Conservation (phyloP, 2,113 vertebrate species). For the Craseonycteris thonglongyai region DNA sequence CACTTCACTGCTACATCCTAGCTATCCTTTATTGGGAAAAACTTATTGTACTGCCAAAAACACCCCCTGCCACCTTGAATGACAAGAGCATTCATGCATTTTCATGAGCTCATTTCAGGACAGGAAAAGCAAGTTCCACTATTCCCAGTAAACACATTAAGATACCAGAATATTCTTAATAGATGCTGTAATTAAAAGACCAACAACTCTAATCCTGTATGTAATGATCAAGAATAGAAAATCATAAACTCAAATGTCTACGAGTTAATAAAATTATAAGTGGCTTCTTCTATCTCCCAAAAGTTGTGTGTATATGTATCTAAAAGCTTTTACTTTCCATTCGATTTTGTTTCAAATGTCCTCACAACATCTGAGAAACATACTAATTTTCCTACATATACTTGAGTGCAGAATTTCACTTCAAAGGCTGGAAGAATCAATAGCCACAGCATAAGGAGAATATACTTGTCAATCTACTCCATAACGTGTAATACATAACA, state of each 20-base stretch:
- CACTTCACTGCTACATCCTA: conserved; percentile 63
- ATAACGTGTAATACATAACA: neutral
- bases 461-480: conserved; percentile 16
- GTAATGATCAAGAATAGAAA: neutral
- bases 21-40: conserved; percentile 67
- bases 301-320: neutral
- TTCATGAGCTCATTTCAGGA: conserved; percentile 63
- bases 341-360: conserved; percentile 31
- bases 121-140: conserved; percentile 41
- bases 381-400: neutral
- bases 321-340: conserved; percentile 35
- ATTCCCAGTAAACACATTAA: conserved; percentile 43
- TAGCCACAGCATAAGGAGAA: conserved; percentile 45
- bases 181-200: conserved; percentile 23
- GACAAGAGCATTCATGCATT: conserved; percentile 63
- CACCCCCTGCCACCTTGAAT: conserved; percentile 62
- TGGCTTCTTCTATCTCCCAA: neutral
- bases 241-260: conserved; percentile 14
- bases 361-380: conserved; percentile 32
- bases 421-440: conserved; percentile 50
- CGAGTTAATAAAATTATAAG: conserved; percentile 26
- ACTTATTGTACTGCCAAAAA: conserved; percentile 72
- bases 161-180: conserved; percentile 46
- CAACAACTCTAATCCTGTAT: neutral
- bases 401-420: conserved; percentile 15